Conservation (phyloP, 2,888 invertebrate genomes). For the Ernsta delagoae region DNA sequence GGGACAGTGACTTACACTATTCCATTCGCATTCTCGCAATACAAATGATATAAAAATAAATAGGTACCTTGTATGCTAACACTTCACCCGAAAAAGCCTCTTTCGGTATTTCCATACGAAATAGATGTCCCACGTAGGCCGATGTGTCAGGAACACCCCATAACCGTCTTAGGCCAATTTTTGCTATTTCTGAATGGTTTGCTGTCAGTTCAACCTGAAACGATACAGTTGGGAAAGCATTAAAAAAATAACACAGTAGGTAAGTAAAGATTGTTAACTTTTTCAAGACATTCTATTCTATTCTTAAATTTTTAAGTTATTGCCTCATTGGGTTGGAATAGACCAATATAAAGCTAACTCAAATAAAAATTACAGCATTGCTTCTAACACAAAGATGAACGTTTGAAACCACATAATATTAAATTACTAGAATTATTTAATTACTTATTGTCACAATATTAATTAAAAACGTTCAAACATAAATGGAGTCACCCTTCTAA, state of each 20-base stretch:
- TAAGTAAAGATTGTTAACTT: too few relatives aligned
- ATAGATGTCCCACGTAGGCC: slow-evolving; percentile 89
- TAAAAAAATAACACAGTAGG: neutral
- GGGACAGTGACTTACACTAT: neutral
- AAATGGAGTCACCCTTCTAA: slow-evolving; percentile 18
- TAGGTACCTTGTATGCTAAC: slow-evolving; percentile 88
- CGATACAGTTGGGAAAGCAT: slow-evolving; percentile 30
- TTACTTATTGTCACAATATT: too few relatives aligned
- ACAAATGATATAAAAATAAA: slow-evolving; percentile 22
- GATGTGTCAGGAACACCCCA: slow-evolving; percentile 87
- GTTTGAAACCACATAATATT: too few relatives aligned
- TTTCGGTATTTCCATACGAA: slow-evolving; percentile 89
- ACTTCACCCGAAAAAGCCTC: slow-evolving; percentile 89
- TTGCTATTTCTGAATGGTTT: slow-evolving; percentile 78
- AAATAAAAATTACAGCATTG: too few relatives aligned
- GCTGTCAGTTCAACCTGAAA: slow-evolving; percentile 76
- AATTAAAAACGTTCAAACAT: slow-evolving; percentile 12
- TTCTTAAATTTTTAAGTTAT: too few relatives aligned
- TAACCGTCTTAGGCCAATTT: slow-evolving; percentile 80
- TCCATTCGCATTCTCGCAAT: slow-evolving; percentile 4
- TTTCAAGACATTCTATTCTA: too few relatives aligned
- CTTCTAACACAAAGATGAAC: too few relatives aligned
- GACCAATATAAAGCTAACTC: too few relatives aligned
- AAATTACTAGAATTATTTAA: too few relatives aligned
- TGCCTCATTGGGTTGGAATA: too few relatives aligned